These are phyloP conservation scores for Argyra leucocephala DNA, from an alignment of 2,888 invertebrate species.

Conservation along the genomic window DNA sequence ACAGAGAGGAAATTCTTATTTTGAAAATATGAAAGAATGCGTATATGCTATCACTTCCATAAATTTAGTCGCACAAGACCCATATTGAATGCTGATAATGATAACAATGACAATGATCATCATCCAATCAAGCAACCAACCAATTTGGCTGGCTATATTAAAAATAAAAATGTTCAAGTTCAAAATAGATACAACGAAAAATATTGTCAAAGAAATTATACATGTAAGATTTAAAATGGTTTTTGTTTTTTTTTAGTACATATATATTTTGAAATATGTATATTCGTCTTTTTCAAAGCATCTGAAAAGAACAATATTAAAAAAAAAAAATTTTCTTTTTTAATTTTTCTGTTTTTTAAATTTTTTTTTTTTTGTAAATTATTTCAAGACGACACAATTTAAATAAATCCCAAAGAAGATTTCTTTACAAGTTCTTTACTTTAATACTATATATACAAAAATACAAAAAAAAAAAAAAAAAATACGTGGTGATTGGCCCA, in stretches of 20 bases:
- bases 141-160: too few relatives aligned
- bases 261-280: background rate
- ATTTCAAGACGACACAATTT: conserved; percentile 1
- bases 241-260: background rate
- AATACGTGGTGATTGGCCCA: background rate
- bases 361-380: too few relatives aligned
- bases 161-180: background rate
- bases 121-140: too few relatives aligned
- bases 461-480: background rate
- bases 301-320: background rate
- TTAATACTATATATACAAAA: background rate
- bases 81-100: too few relatives aligned
- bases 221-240: conserved; percentile 7
- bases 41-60: background rate
- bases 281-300: background rate
- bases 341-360: too few relatives aligned
- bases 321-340: too few relatives aligned
- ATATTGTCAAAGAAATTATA: background rate
- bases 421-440: background rate
- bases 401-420: background rate
- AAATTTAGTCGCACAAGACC: too few relatives aligned
- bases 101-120: too few relatives aligned
- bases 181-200: background rate
- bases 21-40: background rate
- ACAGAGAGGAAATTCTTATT: background rate